These are phyloP conservation scores for Xiphydria camelus DNA, from an alignment of 2,888 invertebrate genomes.

Conservation along the genomic window DNA sequence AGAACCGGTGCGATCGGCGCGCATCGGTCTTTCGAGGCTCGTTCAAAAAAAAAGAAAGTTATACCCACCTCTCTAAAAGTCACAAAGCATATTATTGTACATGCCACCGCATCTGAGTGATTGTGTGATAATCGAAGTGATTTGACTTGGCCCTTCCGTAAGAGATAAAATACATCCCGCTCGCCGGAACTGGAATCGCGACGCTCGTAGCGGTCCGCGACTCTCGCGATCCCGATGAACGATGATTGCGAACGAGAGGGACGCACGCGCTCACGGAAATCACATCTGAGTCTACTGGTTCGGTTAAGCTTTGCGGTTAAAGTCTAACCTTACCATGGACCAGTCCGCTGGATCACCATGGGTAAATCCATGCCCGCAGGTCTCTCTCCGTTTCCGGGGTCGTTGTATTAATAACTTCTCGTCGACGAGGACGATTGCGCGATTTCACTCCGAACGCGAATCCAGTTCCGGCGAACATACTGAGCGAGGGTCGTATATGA, in stretches of 20 bases:
- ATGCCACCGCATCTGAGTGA: conserved; percentile 50
- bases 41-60: background rate
- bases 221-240: too few relatives aligned
- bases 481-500: conserved; percentile 52
- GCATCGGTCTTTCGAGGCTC: too few relatives aligned
- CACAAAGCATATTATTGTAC: conserved; percentile 41
- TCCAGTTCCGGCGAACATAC: too few relatives aligned
- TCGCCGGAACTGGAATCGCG: background rate
- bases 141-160: conserved; percentile 50
- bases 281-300: conserved; percentile 40
- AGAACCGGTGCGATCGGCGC: too few relatives aligned
- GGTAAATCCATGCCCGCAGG: too few relatives aligned
- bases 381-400: too few relatives aligned
- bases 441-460: too few relatives aligned
- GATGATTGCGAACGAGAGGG: conserved; percentile 5
- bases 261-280: too few relatives aligned
- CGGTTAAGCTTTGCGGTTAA: conserved; percentile 51
- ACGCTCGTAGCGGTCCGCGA: background rate
- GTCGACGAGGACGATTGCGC: too few relatives aligned
- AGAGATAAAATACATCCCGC: too few relatives aligned
- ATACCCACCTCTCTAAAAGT: conserved; percentile 35
- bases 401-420: too few relatives aligned
- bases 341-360: conserved; percentile 4
- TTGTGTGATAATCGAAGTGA: conserved; percentile 56
- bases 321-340: conserved; percentile 47